Conservation (phyloP, 2,797 vertebrate species). For the Carcharodon carcharias region DNA sequence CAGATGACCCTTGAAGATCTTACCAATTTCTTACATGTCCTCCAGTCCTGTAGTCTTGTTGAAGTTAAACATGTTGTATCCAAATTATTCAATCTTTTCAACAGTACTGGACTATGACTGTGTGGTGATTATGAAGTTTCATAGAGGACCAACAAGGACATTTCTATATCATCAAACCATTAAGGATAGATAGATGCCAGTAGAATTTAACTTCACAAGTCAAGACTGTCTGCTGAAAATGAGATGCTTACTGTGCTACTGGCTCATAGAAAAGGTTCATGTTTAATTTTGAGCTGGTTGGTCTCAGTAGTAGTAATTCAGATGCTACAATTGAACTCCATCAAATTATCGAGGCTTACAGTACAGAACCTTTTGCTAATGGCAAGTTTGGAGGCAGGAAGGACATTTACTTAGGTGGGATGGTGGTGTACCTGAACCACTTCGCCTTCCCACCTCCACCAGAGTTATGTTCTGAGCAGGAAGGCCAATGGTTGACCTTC, state of each 20-base stretch:
- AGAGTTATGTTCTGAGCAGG: too few species aligned
- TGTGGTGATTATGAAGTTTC: neutral
- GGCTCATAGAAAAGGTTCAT: neutral
- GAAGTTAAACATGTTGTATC: neutral
- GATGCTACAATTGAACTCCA: neutral
- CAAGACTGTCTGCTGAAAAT: neutral
- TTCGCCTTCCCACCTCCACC: too few species aligned
- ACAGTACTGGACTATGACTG: too few species aligned
- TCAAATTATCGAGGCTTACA: neutral
- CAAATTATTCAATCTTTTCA: neutral
- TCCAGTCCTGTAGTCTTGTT: neutral
- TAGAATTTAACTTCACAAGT: neutral
- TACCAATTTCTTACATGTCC: neutral
- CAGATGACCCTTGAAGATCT: neutral
- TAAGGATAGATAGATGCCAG: neutral
- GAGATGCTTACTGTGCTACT: neutral
- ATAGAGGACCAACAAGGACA: neutral
- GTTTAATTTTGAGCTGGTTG: neutral
- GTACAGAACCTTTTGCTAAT: neutral
- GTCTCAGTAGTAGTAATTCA: neutral
- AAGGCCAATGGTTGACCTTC: too few species aligned
- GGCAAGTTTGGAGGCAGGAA: too few species aligned
- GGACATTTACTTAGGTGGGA: too few species aligned
- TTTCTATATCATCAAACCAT: neutral
- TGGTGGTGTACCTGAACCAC: too few species aligned